Evolutionary conservation across 2,888 invertebrate genomes (phyloP).

Genomic region (Globia sparganii): DNA sequence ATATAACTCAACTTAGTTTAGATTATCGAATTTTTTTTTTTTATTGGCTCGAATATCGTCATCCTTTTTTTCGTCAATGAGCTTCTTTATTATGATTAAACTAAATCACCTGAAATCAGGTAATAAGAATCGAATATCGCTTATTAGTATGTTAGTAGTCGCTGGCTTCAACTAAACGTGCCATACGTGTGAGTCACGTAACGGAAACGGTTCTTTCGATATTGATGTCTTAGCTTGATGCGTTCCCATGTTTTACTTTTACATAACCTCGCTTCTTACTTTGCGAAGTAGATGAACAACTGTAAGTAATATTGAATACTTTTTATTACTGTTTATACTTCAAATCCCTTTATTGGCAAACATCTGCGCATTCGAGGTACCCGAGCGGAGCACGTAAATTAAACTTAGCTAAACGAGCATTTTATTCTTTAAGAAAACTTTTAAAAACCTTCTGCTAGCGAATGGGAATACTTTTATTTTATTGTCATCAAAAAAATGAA

Average conservation of each 20-base stretch:
- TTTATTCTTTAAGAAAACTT: slow-evolving; percentile 80
- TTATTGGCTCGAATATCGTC: not conserved
- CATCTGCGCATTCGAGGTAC: slow-evolving; percentile 81
- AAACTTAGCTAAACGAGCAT: slow-evolving; percentile 82
- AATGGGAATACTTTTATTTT: slow-evolving; percentile 74
- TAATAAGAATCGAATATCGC: slow-evolving; percentile 51
- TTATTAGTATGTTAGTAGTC: slow-evolving; percentile 87
- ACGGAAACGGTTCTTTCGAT: slow-evolving; percentile 88
- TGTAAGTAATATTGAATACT: slow-evolving; percentile 64
- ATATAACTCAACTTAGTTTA: not conserved
- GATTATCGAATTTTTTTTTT: not conserved
- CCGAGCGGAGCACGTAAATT: slow-evolving; percentile 80
- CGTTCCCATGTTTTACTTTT: slow-evolving; percentile 81
- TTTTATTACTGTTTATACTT: slow-evolving; percentile 66
- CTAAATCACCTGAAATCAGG: slow-evolving; percentile 13
- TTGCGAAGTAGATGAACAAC: slow-evolving; percentile 55
- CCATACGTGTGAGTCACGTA: slow-evolving; percentile 89
- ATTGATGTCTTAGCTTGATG: slow-evolving; percentile 84
- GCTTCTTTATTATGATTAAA: not conserved
- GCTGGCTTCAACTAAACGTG: slow-evolving; percentile 84
- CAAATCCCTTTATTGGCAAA: slow-evolving; percentile 81
- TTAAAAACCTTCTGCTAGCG: slow-evolving; percentile 73
- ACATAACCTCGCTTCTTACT: slow-evolving; percentile 61
- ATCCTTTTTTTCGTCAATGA: not conserved
- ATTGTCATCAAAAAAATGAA: slow-evolving; percentile 57